Evolutionary conservation across 2,113 vertebrate species (phyloP).

Genomic region (Phrynosoma platyrhinos): DNA sequence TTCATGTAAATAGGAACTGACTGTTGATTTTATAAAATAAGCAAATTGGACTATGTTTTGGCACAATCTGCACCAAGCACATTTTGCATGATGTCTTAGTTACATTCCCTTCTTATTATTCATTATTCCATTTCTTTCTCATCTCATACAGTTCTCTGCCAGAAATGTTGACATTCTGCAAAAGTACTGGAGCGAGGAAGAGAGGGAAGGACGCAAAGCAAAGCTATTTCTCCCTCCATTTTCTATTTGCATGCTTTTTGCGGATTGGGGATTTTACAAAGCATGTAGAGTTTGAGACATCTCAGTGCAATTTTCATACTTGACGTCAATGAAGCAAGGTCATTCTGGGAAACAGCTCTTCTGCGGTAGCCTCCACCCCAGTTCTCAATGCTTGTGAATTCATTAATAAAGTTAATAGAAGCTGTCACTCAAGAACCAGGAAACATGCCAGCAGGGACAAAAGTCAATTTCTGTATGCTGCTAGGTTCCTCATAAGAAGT

Average conservation of each 20-base stretch:
- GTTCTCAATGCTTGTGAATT: background rate
- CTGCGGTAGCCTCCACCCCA: background rate
- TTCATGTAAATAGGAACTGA: background rate
- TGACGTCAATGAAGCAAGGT: background rate
- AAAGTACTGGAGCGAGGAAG: background rate
- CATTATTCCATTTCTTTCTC: background rate
- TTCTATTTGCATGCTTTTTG: background rate
- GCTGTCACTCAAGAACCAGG: accelerated
- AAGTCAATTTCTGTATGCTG: background rate
- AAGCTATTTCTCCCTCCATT: background rate
- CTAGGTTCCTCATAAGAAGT: background rate
- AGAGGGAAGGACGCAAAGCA: background rate
- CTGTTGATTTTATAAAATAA: background rate
- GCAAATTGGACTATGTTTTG: background rate
- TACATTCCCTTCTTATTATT: background rate
- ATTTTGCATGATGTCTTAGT: background rate
- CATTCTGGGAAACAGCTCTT: background rate
- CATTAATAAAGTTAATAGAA: slow-evolving; percentile 7
- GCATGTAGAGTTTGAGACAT: background rate
- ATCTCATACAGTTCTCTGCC: background rate
- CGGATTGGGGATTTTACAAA: background rate
- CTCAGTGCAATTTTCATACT: background rate
- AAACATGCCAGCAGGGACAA: accelerated
- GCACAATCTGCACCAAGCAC: background rate
- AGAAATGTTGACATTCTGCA: background rate